Evolutionary conservation across 1,140 invertebrate species (phyloP).

Genomic region (Drosophila bocqueti): DNA sequence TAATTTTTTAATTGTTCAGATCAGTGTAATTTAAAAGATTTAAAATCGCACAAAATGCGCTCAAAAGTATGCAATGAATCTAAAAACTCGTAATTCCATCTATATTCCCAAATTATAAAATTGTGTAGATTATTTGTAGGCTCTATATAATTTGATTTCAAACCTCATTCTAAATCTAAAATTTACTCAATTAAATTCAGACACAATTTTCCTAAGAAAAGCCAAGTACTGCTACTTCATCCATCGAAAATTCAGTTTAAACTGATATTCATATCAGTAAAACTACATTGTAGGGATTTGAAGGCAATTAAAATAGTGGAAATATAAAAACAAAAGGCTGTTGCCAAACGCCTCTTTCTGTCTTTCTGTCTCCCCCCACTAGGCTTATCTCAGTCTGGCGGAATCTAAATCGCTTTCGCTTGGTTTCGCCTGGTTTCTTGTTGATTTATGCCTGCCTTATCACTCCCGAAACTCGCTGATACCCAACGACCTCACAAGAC

Average conservation of each 20-base stretch:
- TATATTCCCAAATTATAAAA: too few species aligned
- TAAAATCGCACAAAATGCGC: not conserved
- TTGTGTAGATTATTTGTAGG: not conserved
- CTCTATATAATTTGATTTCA: not conserved
- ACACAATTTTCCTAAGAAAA: not conserved
- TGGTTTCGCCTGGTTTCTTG: slow-evolving; percentile 25
- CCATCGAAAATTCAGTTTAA: not conserved
- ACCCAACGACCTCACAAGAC: slow-evolving; percentile 18
- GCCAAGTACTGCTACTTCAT: too few species aligned
- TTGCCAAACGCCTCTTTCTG: slow-evolving; percentile 24
- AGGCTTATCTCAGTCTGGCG: slow-evolving; percentile 48
- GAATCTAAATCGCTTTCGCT: slow-evolving; percentile 66
- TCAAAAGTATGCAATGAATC: not conserved
- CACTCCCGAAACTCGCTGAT: slow-evolving; percentile 33
- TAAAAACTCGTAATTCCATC: not conserved
- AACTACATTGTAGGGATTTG: slow-evolving; percentile 5
- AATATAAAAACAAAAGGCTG: slow-evolving; percentile 12
- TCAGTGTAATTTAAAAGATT: not conserved
- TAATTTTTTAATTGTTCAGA: not conserved
- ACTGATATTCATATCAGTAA: slow-evolving; percentile 7
- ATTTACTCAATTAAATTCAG: not conserved
- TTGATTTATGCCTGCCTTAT: slow-evolving; percentile 31
- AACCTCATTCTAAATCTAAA: not conserved
- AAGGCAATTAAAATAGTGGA: slow-evolving; percentile 1
- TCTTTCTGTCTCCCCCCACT: not conserved